A percentile compares a stretch with the other conserved stretches of the same genome.
These are phyloP conservation scores for Shargacucullia verbasci DNA, from an alignment of 2,888 invertebrate genomes.

Conservation along the genomic window DNA sequence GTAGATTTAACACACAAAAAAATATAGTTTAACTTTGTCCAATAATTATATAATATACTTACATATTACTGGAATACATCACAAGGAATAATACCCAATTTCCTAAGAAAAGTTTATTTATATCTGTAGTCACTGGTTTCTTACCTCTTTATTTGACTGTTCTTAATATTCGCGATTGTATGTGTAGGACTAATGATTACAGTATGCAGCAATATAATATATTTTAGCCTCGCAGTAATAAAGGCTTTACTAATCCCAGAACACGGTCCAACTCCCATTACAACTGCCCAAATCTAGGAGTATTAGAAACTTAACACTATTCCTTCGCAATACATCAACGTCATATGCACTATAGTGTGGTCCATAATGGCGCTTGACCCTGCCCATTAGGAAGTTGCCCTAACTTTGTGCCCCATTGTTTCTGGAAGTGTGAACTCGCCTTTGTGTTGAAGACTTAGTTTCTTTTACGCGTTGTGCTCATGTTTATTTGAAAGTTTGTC, in stretches of 20 bases:
- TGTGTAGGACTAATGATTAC: too few relatives aligned
- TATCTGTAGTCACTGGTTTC: too few relatives aligned
- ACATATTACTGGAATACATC: too few relatives aligned
- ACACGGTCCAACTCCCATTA: constrained; percentile 15
- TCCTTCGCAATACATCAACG: constrained; percentile 45
- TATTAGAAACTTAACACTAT: constrained; percentile 24
- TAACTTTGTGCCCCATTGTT: constrained; percentile 27
- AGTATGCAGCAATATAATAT: too few relatives aligned
- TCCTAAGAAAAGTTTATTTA: too few relatives aligned
- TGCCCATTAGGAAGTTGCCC: constrained; percentile 43
- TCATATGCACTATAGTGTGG: constrained; percentile 46
- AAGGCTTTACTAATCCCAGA: background rate
- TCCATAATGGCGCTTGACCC: constrained; percentile 47
- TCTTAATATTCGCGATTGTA: too few relatives aligned
- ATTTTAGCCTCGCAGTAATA: background rate
- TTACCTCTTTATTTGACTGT: too few relatives aligned
- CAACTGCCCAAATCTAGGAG: constrained; percentile 18
- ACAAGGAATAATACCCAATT: too few relatives aligned
- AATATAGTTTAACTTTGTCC: too few relatives aligned
- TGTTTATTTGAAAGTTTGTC: too few relatives aligned
- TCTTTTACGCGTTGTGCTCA: constrained; percentile 3
- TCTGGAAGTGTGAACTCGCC: constrained; percentile 5
- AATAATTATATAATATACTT: too few relatives aligned
- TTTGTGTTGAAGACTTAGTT: constrained; percentile 23
- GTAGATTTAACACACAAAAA: too few relatives aligned